A percentile compares a stretch with the other conserved stretches of the same genome.
Conservation (phyloP, 2,113 vertebrate genomes). For the Cisticola juncidis region DNA sequence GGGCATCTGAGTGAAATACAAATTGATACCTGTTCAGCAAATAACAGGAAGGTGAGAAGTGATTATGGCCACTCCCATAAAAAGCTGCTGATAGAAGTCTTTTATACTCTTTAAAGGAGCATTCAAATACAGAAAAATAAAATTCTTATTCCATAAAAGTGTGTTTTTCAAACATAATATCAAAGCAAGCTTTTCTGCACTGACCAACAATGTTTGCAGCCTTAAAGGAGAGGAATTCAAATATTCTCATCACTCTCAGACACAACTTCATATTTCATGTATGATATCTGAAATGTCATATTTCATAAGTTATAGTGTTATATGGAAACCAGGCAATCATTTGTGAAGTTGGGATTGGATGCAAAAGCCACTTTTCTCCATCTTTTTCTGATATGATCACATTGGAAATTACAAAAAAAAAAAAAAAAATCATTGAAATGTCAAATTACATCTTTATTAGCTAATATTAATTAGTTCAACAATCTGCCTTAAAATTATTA, state of each 20-base stretch:
- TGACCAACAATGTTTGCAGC: neutral
- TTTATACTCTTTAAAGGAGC: neutral
- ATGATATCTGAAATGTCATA: neutral
- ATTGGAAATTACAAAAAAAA: neutral
- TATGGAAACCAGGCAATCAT: neutral
- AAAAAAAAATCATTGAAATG: neutral
- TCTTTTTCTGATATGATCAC: neutral
- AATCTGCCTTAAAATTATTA: neutral
- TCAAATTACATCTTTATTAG: neutral
- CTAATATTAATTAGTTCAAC: neutral
- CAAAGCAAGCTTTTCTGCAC: neutral
- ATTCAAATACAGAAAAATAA: neutral
- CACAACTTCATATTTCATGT: neutral
- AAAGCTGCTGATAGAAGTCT: neutral
- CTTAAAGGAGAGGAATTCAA: neutral
- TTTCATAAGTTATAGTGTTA: neutral
- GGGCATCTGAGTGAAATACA: neutral
- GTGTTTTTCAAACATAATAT: neutral
- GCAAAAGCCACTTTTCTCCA: neutral
- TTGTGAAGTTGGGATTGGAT: neutral
- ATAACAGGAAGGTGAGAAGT: neutral
- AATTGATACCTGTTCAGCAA: neutral
- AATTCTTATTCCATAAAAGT: neutral
- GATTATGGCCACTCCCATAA: neutral
- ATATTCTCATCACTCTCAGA: neutral